Evolutionary conservation across 2,113 vertebrate species (phyloP).

Genomic region (Tychaedon coryphoeus): DNA sequence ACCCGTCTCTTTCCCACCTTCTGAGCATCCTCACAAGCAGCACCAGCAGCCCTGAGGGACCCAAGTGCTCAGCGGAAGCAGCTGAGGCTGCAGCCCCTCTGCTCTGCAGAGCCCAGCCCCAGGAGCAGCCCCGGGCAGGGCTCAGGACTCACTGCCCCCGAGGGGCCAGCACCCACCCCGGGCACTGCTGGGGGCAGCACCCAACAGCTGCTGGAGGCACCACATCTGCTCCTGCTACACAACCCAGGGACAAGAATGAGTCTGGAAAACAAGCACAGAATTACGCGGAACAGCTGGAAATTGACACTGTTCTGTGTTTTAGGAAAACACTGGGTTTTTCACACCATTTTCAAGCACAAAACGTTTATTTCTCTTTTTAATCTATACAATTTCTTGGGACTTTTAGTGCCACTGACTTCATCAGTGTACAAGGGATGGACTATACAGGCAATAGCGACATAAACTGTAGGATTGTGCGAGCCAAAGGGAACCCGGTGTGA

Average conservation of each 20-base stretch:
- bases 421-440: constrained; percentile 73
- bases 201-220: background rate
- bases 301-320: background rate
- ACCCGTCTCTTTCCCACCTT: background rate
- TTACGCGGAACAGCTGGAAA: background rate
- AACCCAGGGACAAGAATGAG: background rate
- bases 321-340: constrained; percentile 56
- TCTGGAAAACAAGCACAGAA: background rate
- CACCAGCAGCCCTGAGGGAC: background rate
- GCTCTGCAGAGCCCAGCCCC: background rate
- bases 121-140: background rate
- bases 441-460: constrained; percentile 78
- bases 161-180: background rate
- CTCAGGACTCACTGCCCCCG: accelerated
- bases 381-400: constrained; percentile 83
- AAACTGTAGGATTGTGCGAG: constrained; percentile 73
- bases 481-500: constrained; percentile 39
- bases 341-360: constrained; percentile 88
- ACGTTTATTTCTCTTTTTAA: constrained; percentile 92
- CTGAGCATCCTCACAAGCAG: accelerated
- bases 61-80: background rate
- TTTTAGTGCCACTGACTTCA: constrained; percentile 80
- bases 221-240: background rate
- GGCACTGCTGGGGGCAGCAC: accelerated
- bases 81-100: no score